Evolutionary conservation across 2,888 invertebrate genomes (phyloP).

Genomic region (Lochmaea capreae): DNA sequence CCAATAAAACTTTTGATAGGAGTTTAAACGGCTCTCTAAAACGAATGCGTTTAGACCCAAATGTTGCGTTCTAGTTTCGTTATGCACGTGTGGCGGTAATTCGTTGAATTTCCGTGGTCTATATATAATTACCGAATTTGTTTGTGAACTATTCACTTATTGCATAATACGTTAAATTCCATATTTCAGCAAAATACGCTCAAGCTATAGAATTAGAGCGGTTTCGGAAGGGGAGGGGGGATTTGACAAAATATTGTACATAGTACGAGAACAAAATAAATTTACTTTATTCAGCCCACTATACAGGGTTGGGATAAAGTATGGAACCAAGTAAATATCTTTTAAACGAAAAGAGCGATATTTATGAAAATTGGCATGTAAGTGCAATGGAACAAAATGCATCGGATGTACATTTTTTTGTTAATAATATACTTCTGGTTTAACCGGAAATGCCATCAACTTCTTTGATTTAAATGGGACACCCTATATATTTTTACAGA

Average conservation of each 20-base stretch:
- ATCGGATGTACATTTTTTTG: too few species aligned
- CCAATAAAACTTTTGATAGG: not conserved
- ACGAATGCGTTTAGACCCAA: not conserved
- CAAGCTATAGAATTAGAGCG: not conserved
- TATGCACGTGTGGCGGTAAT: slow-evolving; percentile 5
- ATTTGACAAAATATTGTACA: not conserved
- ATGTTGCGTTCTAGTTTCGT: not conserved
- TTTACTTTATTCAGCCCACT: too few species aligned
- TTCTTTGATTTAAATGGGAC: too few species aligned
- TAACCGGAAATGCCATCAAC: too few species aligned
- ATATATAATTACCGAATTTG: slow-evolving; percentile 6
- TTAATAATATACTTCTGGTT: too few species aligned
- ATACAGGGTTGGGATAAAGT: too few species aligned
- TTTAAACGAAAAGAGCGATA: too few species aligned
- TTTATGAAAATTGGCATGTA: too few species aligned
- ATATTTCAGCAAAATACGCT: not conserved
- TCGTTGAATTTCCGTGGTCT: not conserved
- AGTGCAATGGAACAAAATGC: too few species aligned
- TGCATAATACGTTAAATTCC: slow-evolving; percentile 1
- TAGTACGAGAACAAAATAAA: too few species aligned
- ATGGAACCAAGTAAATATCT: too few species aligned
- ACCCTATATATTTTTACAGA: too few species aligned
- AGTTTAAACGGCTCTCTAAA: not conserved
- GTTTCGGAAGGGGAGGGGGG: not conserved
- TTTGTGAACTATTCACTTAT: slow-evolving; percentile 5